Conservation (phyloP, 2,113 vertebrate species). For the Pterocles gutturalis region DNA sequence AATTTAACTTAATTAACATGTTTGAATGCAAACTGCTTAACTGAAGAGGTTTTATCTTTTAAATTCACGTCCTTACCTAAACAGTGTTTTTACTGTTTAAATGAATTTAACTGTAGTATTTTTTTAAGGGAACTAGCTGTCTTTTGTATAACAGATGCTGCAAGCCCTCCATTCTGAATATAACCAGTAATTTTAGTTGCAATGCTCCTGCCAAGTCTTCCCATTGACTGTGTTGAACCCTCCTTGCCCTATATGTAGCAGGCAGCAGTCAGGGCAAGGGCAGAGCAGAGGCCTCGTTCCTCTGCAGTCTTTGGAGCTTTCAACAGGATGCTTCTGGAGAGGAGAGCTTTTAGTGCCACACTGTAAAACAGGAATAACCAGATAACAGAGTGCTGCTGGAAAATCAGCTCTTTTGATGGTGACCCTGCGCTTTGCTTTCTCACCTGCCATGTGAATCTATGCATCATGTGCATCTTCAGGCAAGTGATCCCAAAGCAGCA, state of each 20-base stretch:
- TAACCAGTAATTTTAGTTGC: neutral
- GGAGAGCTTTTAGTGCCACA: rapidly evolving
- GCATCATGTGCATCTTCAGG: rapidly evolving
- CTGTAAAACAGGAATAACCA: neutral
- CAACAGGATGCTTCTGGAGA: neutral
- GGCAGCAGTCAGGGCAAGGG: neutral
- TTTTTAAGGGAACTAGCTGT: neutral
- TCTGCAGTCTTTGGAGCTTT: neutral
- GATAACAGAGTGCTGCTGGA: neutral
- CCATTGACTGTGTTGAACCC: rapidly evolving
- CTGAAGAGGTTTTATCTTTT: neutral
- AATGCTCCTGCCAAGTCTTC: neutral
- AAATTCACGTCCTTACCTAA: neutral
- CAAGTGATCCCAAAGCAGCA: neutral
- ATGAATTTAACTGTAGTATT: neutral
- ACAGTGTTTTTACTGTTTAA: neutral
- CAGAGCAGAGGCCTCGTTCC: neutral
- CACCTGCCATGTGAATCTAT: rapidly evolving
- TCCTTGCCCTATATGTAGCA: neutral
- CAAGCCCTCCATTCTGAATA: neutral
- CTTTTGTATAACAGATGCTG: neutral
- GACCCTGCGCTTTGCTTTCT: neutral
- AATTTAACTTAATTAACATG: neutral
- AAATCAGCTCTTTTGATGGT: rapidly evolving
- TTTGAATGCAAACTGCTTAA: neutral